Conservation (phyloP, 2,888 invertebrate species). For the Nomada fucata region DNA sequence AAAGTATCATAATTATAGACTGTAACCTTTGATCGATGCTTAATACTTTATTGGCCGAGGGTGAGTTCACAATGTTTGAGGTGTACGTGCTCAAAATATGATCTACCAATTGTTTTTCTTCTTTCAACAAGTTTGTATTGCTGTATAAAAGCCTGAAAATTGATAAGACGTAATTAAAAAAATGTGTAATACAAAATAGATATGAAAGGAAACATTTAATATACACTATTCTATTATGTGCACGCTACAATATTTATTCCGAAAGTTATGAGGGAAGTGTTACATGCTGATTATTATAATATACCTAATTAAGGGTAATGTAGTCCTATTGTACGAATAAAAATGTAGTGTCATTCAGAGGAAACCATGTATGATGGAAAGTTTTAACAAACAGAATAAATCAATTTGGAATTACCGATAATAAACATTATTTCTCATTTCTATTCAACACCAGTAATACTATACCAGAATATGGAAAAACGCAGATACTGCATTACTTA, state of each 20-base stretch:
- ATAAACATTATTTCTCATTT: background rate
- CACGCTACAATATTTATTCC: constrained; percentile 29
- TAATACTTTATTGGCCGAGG: constrained; percentile 41
- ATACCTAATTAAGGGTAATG: background rate
- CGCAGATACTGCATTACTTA: background rate
- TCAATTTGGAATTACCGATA: background rate
- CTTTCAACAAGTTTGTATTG: constrained; percentile 76
- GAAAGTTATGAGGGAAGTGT: constrained; percentile 8
- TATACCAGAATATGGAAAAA: constrained; percentile 4
- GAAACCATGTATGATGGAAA: background rate
- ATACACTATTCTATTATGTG: constrained; percentile 35
- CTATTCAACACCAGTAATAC: background rate
- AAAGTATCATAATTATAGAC: constrained; percentile 19
- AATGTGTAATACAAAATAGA: background rate
- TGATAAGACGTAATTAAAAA: constrained; percentile 9
- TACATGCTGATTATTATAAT: constrained; percentile 31
- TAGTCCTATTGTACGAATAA: background rate
- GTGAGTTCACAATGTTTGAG: constrained; percentile 39
- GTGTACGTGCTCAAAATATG: constrained; percentile 66
- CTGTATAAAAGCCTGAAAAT: constrained; percentile 79
- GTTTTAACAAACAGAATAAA: constrained; percentile 5
- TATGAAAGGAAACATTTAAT: constrained; percentile 3
- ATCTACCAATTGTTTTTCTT: constrained; percentile 76
- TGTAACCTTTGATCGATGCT: constrained; percentile 58
- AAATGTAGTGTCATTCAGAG: background rate